Evolutionary conservation across 2,113 vertebrate species (phyloP).

Genomic region (Tragelaphus imberbis): DNA sequence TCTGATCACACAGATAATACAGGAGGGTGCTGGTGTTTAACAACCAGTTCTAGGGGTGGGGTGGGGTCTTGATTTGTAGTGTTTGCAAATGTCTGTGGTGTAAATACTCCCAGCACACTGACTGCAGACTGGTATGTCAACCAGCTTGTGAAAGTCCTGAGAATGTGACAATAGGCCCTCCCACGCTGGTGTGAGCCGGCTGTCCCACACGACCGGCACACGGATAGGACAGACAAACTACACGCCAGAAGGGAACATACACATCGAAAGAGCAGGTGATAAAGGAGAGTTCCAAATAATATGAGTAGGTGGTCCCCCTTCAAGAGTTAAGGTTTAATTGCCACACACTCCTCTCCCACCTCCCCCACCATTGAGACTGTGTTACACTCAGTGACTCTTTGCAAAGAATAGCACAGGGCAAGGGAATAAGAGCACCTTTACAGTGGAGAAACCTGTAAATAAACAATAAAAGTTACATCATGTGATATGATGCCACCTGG

Average conservation of each 20-base stretch:
- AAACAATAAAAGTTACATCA: background rate
- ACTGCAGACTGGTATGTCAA: background rate
- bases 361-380: rapidly evolving
- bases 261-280: background rate
- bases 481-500: background rate
- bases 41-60: background rate
- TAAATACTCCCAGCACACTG: background rate
- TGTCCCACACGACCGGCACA: background rate
- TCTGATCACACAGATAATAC: background rate
- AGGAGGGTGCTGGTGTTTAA: background rate
- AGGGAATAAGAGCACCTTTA: background rate
- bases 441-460: background rate
- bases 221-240: background rate
- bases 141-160: background rate
- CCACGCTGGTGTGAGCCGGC: background rate
- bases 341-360: rapidly evolving
- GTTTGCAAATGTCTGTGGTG: background rate
- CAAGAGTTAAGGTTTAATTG: background rate
- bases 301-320: background rate
- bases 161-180: background rate
- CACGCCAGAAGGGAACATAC: background rate
- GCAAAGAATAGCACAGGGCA: background rate
- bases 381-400: background rate
- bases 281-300: background rate
- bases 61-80: background rate